Conservation (phyloP, 2,113 vertebrate genomes). For the Scomber colias region DNA sequence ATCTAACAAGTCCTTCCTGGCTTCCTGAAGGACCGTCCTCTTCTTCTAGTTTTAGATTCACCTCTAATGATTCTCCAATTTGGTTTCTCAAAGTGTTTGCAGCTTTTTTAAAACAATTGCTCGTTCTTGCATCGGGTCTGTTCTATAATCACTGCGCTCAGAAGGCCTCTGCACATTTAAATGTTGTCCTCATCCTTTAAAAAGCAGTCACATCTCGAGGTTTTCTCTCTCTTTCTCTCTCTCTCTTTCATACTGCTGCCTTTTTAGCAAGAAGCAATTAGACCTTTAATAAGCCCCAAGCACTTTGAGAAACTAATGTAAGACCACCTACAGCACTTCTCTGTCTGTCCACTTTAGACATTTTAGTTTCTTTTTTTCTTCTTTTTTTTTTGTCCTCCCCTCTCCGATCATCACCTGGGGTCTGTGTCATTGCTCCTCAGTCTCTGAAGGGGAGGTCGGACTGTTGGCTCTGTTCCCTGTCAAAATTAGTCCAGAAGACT, state of each 20-base stretch:
- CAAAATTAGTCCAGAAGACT: constrained; percentile 61
- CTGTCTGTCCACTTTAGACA: constrained; percentile 10
- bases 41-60: constrained; percentile 16
- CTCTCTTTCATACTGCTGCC: constrained; percentile 18
- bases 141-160: constrained; percentile 1
- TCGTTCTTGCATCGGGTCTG: background rate
- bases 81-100: constrained; percentile 37
- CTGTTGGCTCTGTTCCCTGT: constrained; percentile 36
- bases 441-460: constrained; percentile 39
- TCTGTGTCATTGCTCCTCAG: constrained; percentile 19
- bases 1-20: background rate
- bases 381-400: no score
- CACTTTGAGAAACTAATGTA: constrained; percentile 44
- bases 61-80: background rate
- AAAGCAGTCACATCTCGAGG: constrained; percentile 22
- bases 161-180: constrained; percentile 22
- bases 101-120: background rate
- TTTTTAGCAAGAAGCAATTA: constrained; percentile 32
- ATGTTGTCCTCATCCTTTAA: constrained; percentile 28
- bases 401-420: background rate
- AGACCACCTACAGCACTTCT: constrained; percentile 24
- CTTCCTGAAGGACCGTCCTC: constrained; percentile 23
- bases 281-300: constrained; percentile 19
- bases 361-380: background rate
- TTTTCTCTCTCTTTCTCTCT: constrained; percentile 1